Evolutionary conservation across 23 tunicate species (phyloP), one percentile per base, ranked within the genome.

Genomic region (Aplidium turbinatum): DNA sequence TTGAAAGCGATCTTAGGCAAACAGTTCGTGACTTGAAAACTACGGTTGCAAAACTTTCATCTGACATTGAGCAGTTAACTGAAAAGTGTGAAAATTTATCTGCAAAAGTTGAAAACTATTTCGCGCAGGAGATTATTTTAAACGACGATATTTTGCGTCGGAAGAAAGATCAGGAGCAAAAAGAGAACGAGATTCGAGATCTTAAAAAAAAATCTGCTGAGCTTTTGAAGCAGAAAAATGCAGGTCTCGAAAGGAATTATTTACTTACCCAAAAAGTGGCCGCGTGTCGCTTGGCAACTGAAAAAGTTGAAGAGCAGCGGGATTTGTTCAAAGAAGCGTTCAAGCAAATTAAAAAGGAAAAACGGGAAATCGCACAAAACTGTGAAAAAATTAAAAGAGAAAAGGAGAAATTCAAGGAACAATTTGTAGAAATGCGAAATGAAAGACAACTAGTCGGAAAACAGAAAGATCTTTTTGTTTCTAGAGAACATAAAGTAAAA

Each of bases 391-490:
- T 82, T 7, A 68, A 68, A 57, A 88, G 68, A 50, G 96, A 88
- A 23, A 88, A 88, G 51, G 96, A 88, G 34, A 69, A 67, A 66
- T 60, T 87, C 30, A 81, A 87, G 83, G 96, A 82, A 21, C 87
- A 84, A 58, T 82, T 30, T 38, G 33, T 50, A 24, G 80, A 86
- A 22, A 66, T 88, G 79, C 82, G 70, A 51, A 80, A 51, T 35
- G 96, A 88, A 27, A 65, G 96, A 27, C 88, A 57, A 38, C 16
- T 81, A 26, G 87, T 88, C 29, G 96, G 96, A 31, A 88, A 76
- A 66, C 81, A 77, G 24, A 88, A 88, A 58, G 96, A 88, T 58
- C 65, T 71, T 21, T 33, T 81, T 25, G 82, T 88, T 19, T 75
- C 96, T 5, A 58, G 75, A 34, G 87, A 88, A 58, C 84, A 80